Evolutionary conservation across 2,113 vertebrate species (phyloP), one percentile per base, ranked within the genome.

Genomic region (Anolis carolinensis): DNA sequence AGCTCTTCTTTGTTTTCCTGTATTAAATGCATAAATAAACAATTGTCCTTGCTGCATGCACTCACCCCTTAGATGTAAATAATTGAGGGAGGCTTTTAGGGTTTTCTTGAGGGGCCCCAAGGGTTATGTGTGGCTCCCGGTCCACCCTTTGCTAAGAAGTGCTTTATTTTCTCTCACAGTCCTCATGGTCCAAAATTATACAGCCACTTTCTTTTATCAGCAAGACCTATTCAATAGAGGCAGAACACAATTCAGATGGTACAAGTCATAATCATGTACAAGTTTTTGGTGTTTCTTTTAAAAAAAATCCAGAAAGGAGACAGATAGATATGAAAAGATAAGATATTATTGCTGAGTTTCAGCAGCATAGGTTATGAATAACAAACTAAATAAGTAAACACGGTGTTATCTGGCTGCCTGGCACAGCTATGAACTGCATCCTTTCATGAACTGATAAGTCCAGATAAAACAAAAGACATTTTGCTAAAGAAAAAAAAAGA

Each of bases 401-500:
- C 16, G n/a, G 30, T 10, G 27, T 55, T 82, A 39, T 77, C 34
- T 72, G 67, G 87, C 91, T 87, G 16, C 55, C 55, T 59, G 32
- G 81, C 90, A 90, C 80, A 82, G 89, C 92, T 93, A 75, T 72
- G 75, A 80, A 82, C 78, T 81, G 82, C 94, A 92, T 91, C 89
- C 89, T 92, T 92, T 85, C 86, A 80, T 27, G 44, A 85, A 81
- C 89, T 88, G 63, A 75, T 85, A 27, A 86, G 18, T 25, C 72
- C 71, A 32, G 48, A 68, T 70, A 59, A 65, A 25, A 62, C 11
- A n/a, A 87, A 62, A 67, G 10, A 44, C 5, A 76, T 77, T 87
- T 39, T 30, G 34, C 25, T n/a, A 68, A 59, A 70, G 23, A 39
- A 81, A 36, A 59, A n/a, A 5, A 55, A 59, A 81, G 30, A 86